These are phyloP conservation scores for Himalopsyche kuldschensis DNA, from an alignment of 2,888 invertebrate genomes.

Conservation along the genomic window DNA sequence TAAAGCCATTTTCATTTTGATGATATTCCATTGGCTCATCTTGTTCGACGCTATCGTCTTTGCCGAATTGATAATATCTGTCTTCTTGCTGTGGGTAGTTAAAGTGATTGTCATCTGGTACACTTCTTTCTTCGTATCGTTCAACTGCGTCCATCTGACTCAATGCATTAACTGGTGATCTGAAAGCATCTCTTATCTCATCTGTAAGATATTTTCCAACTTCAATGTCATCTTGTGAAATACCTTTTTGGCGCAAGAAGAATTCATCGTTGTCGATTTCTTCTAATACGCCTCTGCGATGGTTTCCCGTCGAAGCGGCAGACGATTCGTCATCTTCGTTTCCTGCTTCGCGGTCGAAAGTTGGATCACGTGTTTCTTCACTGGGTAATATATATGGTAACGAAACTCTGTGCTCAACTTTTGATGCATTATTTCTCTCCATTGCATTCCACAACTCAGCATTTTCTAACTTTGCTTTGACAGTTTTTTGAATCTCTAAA, in stretches of 20 bases:
- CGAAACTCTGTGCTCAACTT: slow-evolving; percentile 44
- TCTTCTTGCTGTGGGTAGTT: slow-evolving; percentile 42
- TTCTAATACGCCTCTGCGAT: slow-evolving; percentile 71
- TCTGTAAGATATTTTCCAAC: slow-evolving; percentile 75
- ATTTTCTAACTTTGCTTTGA: slow-evolving; percentile 45
- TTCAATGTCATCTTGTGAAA: slow-evolving; percentile 81
- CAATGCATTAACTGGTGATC: slow-evolving; percentile 67
- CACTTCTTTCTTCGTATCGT: slow-evolving; percentile 48
- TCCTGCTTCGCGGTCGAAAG: slow-evolving; percentile 43
- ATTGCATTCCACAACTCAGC: slow-evolving; percentile 41
- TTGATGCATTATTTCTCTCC: slow-evolving; percentile 32
- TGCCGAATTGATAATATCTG: slow-evolving; percentile 22
- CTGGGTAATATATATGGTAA: slow-evolving; percentile 49
- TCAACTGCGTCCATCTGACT: slow-evolving; percentile 61
- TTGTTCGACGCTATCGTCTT: slow-evolving; percentile 16
- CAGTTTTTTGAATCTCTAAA: slow-evolving; percentile 56
- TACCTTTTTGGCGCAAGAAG: slow-evolving; percentile 79
- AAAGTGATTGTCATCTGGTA: slow-evolving; percentile 50
- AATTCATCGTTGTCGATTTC: slow-evolving; percentile 88
- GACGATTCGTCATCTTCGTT: slow-evolving; percentile 62
- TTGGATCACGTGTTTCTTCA: slow-evolving; percentile 7
- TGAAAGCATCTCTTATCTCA: slow-evolving; percentile 79
- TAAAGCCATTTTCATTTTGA: slow-evolving; percentile 14
- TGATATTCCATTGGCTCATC: slow-evolving; percentile 17
- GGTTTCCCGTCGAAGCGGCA: slow-evolving; percentile 60